A percentile compares a stretch with the other conserved stretches of the same genome.
These are phyloP conservation scores for Drosophila neotestacea DNA, from an alignment of 2,888 invertebrate genomes.

Conservation along the genomic window DNA sequence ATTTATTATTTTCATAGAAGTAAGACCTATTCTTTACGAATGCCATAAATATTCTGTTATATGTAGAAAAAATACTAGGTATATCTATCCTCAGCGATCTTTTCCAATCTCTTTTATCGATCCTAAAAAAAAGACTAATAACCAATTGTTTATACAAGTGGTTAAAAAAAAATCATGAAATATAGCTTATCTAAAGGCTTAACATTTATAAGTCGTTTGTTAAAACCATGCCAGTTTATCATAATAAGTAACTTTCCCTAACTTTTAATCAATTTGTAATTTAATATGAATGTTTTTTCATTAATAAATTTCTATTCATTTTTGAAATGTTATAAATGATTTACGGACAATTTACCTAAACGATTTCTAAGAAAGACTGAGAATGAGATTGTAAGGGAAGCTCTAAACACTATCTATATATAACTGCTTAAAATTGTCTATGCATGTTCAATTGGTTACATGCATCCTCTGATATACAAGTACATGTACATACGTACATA, in stretches of 20 bases:
- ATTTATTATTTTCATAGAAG: background rate
- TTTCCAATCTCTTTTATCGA: too few species aligned
- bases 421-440: background rate
- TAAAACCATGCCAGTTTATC: too few species aligned
- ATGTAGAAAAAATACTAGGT: too few species aligned
- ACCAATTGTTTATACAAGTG: too few species aligned
- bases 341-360: conserved; percentile 9
- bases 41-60: too few species aligned
- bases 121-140: too few species aligned
- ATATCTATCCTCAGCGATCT: too few species aligned
- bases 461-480: background rate
- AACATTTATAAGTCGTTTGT: background rate
- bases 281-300: background rate
- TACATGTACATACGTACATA: too few species aligned
- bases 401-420: too few species aligned
- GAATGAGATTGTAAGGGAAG: background rate
- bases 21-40: background rate
- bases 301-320: background rate
- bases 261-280: background rate
- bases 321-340: conserved; percentile 1
- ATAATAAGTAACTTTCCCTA: background rate
- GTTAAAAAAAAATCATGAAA: too few species aligned
- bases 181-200: too few species aligned
- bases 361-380: conserved; percentile 5
- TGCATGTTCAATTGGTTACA: background rate